Conservation (phyloP, 2,113 vertebrate genomes). For the human (Homo sapiens) region GRCh38 chr3:152850001-152850500, state of each 20-base stretch:
- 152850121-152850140: neutral
- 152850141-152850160: neutral
- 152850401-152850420: neutral
- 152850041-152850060: neutral
- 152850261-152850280: neutral
- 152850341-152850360: neutral
- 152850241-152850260: neutral
- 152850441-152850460: neutral
- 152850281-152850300: neutral
- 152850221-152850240: neutral
- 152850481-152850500: neutral
- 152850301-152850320: neutral
- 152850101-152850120: neutral
- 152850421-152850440: neutral
- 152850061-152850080: neutral
- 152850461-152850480: neutral
- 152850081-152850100: neutral
- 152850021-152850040: neutral
- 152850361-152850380: neutral
- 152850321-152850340: neutral
- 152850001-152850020: neutral
- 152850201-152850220: neutral
- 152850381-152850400: neutral
- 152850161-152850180: neutral
- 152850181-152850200: neutral